Conservation (phyloP, 2,797 vertebrate genomes). For the Prionace glauca region DNA sequence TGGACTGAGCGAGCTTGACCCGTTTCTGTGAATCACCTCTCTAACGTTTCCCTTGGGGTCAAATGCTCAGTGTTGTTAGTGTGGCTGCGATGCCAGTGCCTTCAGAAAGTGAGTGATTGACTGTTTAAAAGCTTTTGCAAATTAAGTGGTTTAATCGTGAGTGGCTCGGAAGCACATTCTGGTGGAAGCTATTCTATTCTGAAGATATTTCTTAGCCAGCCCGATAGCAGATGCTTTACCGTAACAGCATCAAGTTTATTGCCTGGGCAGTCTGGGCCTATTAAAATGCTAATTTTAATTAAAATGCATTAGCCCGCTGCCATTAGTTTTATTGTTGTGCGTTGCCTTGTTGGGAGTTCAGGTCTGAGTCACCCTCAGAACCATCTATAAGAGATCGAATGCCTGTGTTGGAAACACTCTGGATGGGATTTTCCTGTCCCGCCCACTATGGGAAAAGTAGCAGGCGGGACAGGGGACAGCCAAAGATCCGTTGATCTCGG, state of each 20-base stretch:
- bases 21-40: not conserved
- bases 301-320: constrained; percentile 39
- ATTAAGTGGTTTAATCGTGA: not conserved
- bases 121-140: not conserved
- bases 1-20: not conserved
- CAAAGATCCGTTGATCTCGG: too few relatives aligned
- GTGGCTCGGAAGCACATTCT: not conserved
- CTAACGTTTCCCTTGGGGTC: not conserved
- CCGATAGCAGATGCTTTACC: rapidly evolving
- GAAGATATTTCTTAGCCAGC: not conserved
- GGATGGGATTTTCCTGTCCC: too few relatives aligned
- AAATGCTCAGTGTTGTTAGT: not conserved
- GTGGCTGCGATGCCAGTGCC: not conserved
- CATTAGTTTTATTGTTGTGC: not conserved
- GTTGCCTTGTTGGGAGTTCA: not conserved
- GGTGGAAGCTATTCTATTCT: not conserved
- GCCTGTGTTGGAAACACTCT: constrained; percentile 26
- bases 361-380: not conserved
- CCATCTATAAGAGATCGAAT: not conserved
- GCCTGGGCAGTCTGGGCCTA: not conserved
- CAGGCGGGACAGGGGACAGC: too few relatives aligned
- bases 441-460: too few relatives aligned
- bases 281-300: not conserved
- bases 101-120: not conserved
- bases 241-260: not conserved